Conservation (phyloP, 2,888 invertebrate genomes). For the Temnothorax ravouxi region DNA sequence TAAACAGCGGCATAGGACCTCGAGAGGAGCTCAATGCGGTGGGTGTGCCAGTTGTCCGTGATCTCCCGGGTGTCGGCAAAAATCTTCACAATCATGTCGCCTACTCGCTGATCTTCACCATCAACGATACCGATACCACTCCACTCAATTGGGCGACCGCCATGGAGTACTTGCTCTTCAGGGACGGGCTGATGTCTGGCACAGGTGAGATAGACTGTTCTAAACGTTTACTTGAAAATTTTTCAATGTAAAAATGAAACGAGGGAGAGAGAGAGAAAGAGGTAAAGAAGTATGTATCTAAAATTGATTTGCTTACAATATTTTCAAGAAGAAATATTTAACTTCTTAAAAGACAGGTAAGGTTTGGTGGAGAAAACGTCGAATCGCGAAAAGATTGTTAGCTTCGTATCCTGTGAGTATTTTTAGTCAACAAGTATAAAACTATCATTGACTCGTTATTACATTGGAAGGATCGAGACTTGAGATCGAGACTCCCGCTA, state of each 20-base stretch:
- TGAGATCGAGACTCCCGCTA: not conserved
- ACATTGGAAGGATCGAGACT: not conserved
- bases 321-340: not conserved
- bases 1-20: slow-evolving; percentile 96
- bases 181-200: slow-evolving; percentile 96
- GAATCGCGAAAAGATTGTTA: not conserved
- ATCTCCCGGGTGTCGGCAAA: slow-evolving; percentile 93
- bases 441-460: not conserved
- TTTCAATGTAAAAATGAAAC: not conserved
- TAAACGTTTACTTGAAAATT: not conserved
- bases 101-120: slow-evolving; percentile 92
- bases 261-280: not conserved
- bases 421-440: slow-evolving; percentile 2
- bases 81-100: slow-evolving; percentile 96
- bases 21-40: slow-evolving; percentile 89
- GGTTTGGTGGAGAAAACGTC: not conserved
- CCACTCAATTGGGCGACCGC: slow-evolving; percentile 97
- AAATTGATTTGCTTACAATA: not conserved
- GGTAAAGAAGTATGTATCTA: not conserved
- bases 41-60: slow-evolving; percentile 90
- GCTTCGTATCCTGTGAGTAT: not conserved
- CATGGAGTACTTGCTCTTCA: slow-evolving; percentile 95
- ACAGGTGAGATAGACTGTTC: slow-evolving; percentile 88
- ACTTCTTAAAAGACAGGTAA: not conserved
- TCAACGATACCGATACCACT: slow-evolving; percentile 94